phyloP scores from a whole-genome alignment of 2,888 invertebrate species.

The Nephrotoma appendiculata region DNA sequence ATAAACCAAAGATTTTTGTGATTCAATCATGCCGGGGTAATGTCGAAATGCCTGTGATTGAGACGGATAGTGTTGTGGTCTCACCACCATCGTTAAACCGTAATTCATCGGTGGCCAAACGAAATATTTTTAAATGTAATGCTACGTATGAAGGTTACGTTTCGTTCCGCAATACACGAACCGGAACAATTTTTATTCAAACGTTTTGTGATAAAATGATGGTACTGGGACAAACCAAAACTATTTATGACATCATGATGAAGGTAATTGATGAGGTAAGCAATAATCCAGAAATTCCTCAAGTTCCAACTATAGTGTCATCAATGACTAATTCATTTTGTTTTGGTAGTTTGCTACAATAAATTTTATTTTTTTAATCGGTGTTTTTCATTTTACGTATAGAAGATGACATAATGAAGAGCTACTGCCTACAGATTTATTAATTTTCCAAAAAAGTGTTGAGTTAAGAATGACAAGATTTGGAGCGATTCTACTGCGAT shows the following conservation, averaged over 20 bases:
- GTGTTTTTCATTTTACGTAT: too few relatives aligned
- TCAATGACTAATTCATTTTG: constrained; percentile 25
- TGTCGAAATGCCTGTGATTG: neutral
- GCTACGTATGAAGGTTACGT: constrained; percentile 29
- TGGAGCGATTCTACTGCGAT: too few relatives aligned
- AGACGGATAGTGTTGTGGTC: neutral
- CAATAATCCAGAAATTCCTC: constrained; percentile 10
- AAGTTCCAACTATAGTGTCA: constrained; percentile 26
- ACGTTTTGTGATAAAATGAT: constrained; percentile 23
- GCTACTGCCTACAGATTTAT: too few relatives aligned
- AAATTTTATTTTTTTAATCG: neutral
- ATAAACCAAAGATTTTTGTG: constrained; percentile 28
- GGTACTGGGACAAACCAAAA: constrained; percentile 17
- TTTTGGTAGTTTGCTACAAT: constrained; percentile 25
- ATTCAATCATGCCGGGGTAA: constrained; percentile 31
- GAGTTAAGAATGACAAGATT: too few relatives aligned
- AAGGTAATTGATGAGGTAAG: constrained; percentile 4
- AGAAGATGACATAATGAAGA: too few relatives aligned
- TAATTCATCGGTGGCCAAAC: constrained; percentile 18
- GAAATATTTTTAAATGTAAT: constrained; percentile 30
- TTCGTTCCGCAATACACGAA: constrained; percentile 22
- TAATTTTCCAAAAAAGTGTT: too few relatives aligned
- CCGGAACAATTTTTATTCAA: constrained; percentile 27
- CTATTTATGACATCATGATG: constrained; percentile 25
- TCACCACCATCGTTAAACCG: neutral